Evolutionary conservation across 2,113 vertebrate species (phyloP), one percentile per base, ranked within the genome.

Genomic region (Phylloscopus trochiloides): DNA sequence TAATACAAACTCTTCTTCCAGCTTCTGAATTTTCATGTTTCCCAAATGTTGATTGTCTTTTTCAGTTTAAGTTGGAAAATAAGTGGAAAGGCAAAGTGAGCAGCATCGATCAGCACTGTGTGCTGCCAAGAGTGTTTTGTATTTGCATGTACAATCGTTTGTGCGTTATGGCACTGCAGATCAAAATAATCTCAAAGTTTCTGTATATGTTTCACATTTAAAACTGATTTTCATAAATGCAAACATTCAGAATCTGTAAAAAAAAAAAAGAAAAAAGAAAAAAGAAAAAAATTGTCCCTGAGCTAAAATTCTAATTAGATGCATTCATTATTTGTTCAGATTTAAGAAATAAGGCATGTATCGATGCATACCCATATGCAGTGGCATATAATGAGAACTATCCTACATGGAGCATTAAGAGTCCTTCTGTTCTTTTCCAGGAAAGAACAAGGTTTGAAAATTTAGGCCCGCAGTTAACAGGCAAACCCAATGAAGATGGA

Each of bases 361-460:
- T 92, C 14, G 2, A 42, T 89, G 48, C 55, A 74, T 59, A 79
- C 25, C 24, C 26, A 45, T 77, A 90, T 58, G 48, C 32, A 90
- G 14, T 77, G 55, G 59, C 82, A 74, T 71, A 42, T 38, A 72
- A 71, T 36, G 45, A 63, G 58, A 71, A 34, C 32, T 93, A 28
- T 45, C 42, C 29, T 93, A 45, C 52, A 32, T 22, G 29, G 51
- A 86, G 15, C 45, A 38, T 84, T 96, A 90, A 96, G 38, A 47
- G 6, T 76, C 55, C 38, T 86, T 97, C 78, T 97, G 84, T 92
- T 97, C 93, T 97, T 86, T 96, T 97, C 70, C 96, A 99, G 99
- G 99, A 99, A 97, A 99, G 99, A 98, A 97, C 98, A 22, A 99
- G 99, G 82, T 99, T 99, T 97, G 99, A 99, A 91, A 99, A 98